Evolutionary conservation across 2,113 vertebrate species (phyloP).

Genomic region (Scophthalmus maximus): DNA sequence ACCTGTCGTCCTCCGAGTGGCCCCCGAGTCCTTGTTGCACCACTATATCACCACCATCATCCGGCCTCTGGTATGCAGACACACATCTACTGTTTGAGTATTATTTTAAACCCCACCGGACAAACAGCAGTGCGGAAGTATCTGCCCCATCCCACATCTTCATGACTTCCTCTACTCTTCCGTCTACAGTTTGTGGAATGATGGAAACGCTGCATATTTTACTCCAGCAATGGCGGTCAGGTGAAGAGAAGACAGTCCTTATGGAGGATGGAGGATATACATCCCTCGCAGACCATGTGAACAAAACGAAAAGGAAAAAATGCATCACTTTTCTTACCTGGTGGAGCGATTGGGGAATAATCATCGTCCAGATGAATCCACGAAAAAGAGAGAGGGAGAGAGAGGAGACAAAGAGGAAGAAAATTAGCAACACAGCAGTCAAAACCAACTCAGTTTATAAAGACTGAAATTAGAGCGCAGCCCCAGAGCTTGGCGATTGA

Average conservation of each 20-base stretch:
- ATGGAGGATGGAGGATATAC: background rate
- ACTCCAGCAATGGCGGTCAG: background rate
- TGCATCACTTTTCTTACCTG: constrained; percentile 67
- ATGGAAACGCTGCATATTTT: constrained; percentile 31
- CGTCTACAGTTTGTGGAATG: constrained; percentile 23
- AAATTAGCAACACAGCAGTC: background rate
- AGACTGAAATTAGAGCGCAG: too few relatives aligned
- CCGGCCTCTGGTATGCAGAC: constrained; percentile 46
- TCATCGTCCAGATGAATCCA: constrained; percentile 11
- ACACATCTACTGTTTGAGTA: constrained; percentile 44
- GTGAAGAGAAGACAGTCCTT: background rate
- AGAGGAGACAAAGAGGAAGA: background rate
- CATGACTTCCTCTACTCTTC: constrained; percentile 36
- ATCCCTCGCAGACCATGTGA: constrained; percentile 13
- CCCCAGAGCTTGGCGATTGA: too few relatives aligned
- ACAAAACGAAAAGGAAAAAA: background rate
- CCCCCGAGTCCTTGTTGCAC: constrained; percentile 6
- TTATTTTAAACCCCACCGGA: constrained; percentile 41
- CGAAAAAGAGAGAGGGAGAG: background rate
- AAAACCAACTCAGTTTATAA: background rate
- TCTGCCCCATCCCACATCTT: constrained; percentile 46
- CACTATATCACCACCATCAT: constrained; percentile 6
- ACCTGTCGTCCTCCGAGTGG: constrained; percentile 30
- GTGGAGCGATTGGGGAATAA: constrained; percentile 1
- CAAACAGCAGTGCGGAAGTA: constrained; percentile 33